Evolutionary conservation across 2,888 invertebrate genomes (phyloP).

Genomic region (Caenorhabditis sp.): DNA sequence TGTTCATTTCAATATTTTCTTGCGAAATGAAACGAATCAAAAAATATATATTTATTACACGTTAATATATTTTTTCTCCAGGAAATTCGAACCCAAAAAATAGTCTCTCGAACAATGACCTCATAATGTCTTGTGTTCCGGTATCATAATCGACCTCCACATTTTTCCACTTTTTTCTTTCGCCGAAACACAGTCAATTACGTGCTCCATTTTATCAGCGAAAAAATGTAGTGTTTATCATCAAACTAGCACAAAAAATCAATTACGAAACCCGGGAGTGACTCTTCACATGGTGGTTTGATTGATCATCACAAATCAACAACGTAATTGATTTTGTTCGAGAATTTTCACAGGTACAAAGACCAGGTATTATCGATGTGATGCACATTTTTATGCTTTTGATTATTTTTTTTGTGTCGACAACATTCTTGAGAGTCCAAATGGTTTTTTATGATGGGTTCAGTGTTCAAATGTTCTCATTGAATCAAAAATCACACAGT

Average conservation of each 20-base stretch:
- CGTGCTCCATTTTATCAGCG: background rate
- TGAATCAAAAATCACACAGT: no score
- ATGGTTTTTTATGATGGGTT: no score
- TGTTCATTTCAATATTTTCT: background rate
- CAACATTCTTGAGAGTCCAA: background rate
- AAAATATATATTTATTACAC: no score
- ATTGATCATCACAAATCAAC: background rate
- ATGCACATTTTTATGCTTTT: background rate
- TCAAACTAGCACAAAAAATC: background rate
- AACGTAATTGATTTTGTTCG: background rate
- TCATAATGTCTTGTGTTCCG: background rate
- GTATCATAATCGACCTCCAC: background rate
- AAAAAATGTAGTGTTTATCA: background rate
- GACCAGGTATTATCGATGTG: background rate
- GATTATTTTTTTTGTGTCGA: background rate
- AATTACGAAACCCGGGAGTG: background rate
- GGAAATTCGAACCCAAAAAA: no score
- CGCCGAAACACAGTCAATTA: background rate
- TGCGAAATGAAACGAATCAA: background rate
- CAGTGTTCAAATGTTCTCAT: no score
- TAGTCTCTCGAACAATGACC: no score
- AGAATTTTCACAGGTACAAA: background rate
- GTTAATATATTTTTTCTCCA: no score
- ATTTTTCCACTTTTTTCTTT: background rate
- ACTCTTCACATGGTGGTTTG: background rate